Evolutionary conservation across 2,797 vertebrate species (phyloP).

Genomic region (Falco peregrinus): DNA sequence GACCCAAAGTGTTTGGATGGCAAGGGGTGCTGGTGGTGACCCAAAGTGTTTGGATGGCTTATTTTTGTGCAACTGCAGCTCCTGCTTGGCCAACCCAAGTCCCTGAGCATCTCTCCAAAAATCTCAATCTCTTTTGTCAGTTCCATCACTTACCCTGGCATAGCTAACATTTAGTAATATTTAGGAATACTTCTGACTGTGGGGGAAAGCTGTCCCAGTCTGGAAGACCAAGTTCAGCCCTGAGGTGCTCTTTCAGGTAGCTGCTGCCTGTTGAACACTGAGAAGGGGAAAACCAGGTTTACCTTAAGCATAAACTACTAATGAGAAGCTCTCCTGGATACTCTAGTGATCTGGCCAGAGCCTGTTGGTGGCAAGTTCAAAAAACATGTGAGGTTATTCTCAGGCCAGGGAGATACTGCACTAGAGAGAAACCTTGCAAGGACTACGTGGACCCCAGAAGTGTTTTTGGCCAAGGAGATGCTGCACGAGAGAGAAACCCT

Average conservation of each 20-base stretch:
- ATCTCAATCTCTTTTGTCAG: slow-evolving; percentile 11
- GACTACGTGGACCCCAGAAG: neutral
- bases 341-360: neutral
- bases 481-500: neutral
- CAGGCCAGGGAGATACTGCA: neutral
- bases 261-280: neutral
- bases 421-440: neutral
- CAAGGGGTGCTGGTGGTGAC: neutral
- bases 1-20: neutral
- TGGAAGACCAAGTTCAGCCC: neutral
- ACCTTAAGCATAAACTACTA: neutral
- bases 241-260: neutral
- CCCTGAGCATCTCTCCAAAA: neutral
- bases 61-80: neutral
- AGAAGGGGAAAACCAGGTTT: neutral
- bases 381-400: neutral
- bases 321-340: neutral
- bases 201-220: neutral
- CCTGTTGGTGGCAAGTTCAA: neutral
- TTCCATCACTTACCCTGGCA: neutral
- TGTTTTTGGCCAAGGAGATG: neutral
- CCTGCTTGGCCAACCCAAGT: neutral
- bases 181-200: neutral
- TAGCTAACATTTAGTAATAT: neutral
- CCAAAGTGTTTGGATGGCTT: neutral